Evolutionary conservation across 1,140 invertebrate genomes (phyloP).

Genomic region (Drepana arcuata): DNA sequence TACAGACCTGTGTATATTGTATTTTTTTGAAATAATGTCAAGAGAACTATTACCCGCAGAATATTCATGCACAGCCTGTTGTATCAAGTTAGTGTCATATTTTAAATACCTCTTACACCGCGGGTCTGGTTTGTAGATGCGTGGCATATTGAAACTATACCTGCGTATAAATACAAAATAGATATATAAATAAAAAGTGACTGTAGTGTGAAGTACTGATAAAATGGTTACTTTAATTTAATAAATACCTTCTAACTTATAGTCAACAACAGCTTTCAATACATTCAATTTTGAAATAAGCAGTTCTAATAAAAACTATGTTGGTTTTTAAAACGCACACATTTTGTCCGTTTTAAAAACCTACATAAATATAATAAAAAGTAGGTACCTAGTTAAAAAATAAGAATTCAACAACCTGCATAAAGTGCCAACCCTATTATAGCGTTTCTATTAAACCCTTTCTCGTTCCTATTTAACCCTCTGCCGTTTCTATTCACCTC

Average conservation of each 20-base stretch:
- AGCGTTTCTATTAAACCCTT: conserved; percentile 2
- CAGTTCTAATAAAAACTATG: background rate
- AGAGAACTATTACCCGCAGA: background rate
- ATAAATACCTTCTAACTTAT: background rate
- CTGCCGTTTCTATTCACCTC: conserved; percentile 4
- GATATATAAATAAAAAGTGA: background rate
- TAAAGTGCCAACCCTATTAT: conserved; percentile 3
- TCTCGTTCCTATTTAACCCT: conserved; percentile 4
- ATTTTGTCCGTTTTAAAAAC: background rate
- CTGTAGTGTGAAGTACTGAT: too few relatives aligned
- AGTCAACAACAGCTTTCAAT: background rate
- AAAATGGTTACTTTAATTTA: too few relatives aligned
- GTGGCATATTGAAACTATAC: conserved; percentile 2
- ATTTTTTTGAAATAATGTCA: conserved; percentile 3
- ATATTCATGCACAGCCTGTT: conserved; percentile 8
- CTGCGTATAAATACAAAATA: conserved; percentile 2
- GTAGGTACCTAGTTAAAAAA: background rate
- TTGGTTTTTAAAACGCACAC: background rate
- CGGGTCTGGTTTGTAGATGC: conserved; percentile 4
- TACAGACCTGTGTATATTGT: conserved; percentile 3
- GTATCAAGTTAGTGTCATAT: conserved; percentile 4
- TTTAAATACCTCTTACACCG: conserved; percentile 6
- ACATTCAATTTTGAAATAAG: background rate
- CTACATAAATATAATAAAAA: background rate
- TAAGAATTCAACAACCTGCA: too few relatives aligned